These are phyloP conservation scores for Rhinoderma darwinii DNA, from an alignment of 2,113 vertebrate species.

Conservation along the genomic window DNA sequence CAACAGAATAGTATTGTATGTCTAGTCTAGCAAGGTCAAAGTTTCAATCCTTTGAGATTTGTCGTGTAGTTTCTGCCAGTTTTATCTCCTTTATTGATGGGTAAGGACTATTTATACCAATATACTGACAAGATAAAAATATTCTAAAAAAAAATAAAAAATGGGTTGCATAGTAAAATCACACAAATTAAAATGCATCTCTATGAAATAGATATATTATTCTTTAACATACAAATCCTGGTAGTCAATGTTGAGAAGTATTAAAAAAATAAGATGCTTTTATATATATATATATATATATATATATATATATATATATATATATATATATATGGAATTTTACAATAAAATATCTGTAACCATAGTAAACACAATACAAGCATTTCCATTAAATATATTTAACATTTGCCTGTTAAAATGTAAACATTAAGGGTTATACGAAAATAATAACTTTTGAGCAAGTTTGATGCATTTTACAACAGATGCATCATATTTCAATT, in stretches of 20 bases:
- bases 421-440: too few species aligned
- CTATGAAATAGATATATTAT: neutral
- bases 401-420: too few species aligned
- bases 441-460: too few species aligned
- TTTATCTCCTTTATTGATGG: slow-evolving; percentile 17
- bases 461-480: neutral
- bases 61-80: neutral
- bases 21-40: slow-evolving; percentile 51
- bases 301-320: too few species aligned
- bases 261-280: neutral
- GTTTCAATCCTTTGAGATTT: slow-evolving; percentile 21
- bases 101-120: neutral
- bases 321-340: too few species aligned
- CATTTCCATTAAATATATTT: too few species aligned
- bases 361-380: too few species aligned
- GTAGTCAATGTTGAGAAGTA: too few species aligned
- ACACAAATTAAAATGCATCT: neutral
- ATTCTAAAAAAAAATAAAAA: neutral
- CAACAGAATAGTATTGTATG: neutral
- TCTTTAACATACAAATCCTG: too few species aligned
- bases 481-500: neutral
- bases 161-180: neutral
- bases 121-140: neutral
- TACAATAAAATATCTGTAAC: too few species aligned
- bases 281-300: too few species aligned